Percentiles rank a stretch among this genome's conserved stretches.
phyloP scores from a whole-genome alignment of 1,140 invertebrate species.

The Diuraphis noxia region DNA sequence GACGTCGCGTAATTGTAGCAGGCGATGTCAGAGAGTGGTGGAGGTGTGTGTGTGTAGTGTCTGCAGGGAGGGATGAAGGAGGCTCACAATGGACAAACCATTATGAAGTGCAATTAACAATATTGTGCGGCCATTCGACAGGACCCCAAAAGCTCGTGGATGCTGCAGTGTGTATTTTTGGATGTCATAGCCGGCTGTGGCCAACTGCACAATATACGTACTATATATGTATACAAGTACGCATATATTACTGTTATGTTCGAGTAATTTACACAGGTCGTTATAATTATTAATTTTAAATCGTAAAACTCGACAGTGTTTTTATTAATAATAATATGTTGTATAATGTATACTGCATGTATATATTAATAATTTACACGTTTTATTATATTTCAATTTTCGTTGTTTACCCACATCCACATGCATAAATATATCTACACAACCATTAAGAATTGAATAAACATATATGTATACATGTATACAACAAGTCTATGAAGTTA shows the following conservation, averaged over 20 bases:
- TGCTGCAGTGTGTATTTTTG: not conserved
- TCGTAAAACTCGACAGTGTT: constrained; percentile 20
- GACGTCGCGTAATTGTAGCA: constrained; percentile 22
- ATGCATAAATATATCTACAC: not conserved
- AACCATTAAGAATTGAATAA: not conserved
- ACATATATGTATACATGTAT: no score
- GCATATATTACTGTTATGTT: not conserved
- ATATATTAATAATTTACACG: not conserved
- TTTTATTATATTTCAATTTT: constrained; percentile 2
- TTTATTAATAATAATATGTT: not conserved
- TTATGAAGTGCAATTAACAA: constrained; percentile 51
- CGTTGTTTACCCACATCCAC: not conserved
- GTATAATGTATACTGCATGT: not conserved
- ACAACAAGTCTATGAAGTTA: no score
- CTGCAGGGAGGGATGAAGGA: not conserved
- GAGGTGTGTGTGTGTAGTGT: not conserved
- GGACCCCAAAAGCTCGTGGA: constrained; percentile 33
- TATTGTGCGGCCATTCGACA: constrained; percentile 43
- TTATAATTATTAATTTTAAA: constrained; percentile 50
- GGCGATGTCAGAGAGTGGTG: not conserved
- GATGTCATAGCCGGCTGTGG: constrained; percentile 43
- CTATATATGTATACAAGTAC: not conserved
- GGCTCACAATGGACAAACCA: constrained; percentile 40
- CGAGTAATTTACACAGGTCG: constrained; percentile 25
- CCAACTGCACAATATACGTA: not conserved